Base-by-base conservation (phyloP, 2,113 vertebrate genomes). In the Vanacampus margaritifer region DNA sequence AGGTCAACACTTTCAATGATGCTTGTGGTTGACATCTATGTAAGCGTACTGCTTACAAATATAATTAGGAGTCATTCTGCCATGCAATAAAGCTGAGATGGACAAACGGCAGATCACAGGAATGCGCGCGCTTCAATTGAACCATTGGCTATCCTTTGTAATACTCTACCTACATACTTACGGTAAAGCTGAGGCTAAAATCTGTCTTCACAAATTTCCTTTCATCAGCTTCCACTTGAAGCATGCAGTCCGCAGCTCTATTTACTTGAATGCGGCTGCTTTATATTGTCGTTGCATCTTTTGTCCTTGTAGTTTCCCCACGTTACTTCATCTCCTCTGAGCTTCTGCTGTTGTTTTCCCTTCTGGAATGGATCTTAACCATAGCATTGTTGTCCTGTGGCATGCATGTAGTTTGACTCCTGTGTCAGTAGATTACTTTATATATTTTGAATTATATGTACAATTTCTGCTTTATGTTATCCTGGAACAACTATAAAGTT, bases 321-420 rank as follows among this genome's bases (percentile, higher is more conserved):
- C 28, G 26, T 14, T 9, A 35, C 13, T 39, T 32, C 28, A 32
- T 64, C 24, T 5, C 32, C 23, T 63, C 6, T 62, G 64, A 68
- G 39, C 39, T 41, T 41, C 39, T 41, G 57, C 41, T 68, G 56
- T 23, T 66, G 75, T 79, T 24, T 54, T 48, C 72, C 37, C n/a
- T 35, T 43, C 6, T 23, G 50, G 51, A 62, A 6, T 51, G 50
- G 62, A 57, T 58, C 67, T 51, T 9, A 26, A 56, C 41, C 14
- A 23, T 28, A 51, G 28, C 54, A 45, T 21, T 32, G 19, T 36
- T 12, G 12, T 16, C 26, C 3, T 37, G 37, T 37, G 17, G 17
- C 62, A 24, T 32, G 69, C 73, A 73, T 71, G 46, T 43, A 59
- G 5, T 57, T 61, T 41, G 32, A 41, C 62, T 48, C 35, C 70